A percentile compares a stretch with the other conserved stretches of the same genome.
phyloP scores from a whole-genome alignment of 2,888 invertebrate species.

The Diarsia mendica region DNA sequence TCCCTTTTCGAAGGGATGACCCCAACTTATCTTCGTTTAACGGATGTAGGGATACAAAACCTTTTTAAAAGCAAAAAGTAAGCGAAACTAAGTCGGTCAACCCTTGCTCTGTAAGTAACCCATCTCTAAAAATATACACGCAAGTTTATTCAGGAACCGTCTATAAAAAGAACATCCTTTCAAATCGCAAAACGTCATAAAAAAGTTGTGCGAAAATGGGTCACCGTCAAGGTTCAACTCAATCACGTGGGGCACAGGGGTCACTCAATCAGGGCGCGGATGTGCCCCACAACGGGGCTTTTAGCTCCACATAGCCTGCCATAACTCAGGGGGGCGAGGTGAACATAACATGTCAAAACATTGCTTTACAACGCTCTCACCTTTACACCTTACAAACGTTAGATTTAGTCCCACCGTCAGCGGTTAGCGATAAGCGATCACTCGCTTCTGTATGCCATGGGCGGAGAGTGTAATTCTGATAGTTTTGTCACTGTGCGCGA shows the following conservation, averaged over 20 bases:
- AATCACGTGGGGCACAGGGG: conserved; percentile 18
- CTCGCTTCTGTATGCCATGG: not conserved
- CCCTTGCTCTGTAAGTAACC: not conserved
- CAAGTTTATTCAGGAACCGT: not conserved
- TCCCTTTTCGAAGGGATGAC: not conserved
- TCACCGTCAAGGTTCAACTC: conserved; percentile 12
- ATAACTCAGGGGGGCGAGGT: conserved; percentile 24
- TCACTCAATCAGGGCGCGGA: conserved; percentile 18
- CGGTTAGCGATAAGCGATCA: not conserved
- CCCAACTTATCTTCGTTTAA: conserved; percentile 22
- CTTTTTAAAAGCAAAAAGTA: conserved; percentile 4
- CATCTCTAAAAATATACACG: conserved; percentile 1
- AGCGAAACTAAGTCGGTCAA: not conserved
- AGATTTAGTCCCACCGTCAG: not conserved
- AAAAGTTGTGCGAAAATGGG: conserved; percentile 5
- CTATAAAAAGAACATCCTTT: not conserved
- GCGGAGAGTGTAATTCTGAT: not conserved
- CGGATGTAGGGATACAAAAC: not conserved
- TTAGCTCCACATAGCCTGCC: conserved; percentile 17
- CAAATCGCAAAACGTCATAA: conserved; percentile 14
- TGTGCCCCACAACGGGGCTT: conserved; percentile 9
- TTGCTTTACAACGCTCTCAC: conserved; percentile 39
- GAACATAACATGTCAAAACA: conserved; percentile 38
- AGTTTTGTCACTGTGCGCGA: not conserved
- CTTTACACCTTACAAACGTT: conserved; percentile 28